These are phyloP conservation scores for Valencia hispanica DNA, from an alignment of 2,797 vertebrate genomes.

Conservation along the genomic window DNA sequence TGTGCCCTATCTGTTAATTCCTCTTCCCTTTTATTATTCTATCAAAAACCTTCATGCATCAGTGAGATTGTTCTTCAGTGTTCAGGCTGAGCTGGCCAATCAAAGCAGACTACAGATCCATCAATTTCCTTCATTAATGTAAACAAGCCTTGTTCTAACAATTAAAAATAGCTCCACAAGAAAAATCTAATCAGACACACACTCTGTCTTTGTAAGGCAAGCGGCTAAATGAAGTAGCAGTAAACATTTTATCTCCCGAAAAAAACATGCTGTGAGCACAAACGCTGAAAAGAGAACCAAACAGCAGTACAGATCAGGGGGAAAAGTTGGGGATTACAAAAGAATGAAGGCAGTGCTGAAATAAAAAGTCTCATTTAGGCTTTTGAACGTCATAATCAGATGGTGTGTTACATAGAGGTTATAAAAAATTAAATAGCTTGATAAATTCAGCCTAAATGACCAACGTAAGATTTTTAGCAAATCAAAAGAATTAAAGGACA, in stretches of 20 bases:
- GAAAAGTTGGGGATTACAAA: slow-evolving; percentile 47
- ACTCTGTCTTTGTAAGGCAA: slow-evolving; percentile 34
- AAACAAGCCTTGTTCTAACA: slow-evolving; percentile 54
- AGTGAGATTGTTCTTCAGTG: slow-evolving; percentile 49
- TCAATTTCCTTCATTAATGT: slow-evolving; percentile 65
- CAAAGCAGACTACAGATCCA: slow-evolving; percentile 68
- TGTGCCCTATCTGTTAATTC: slow-evolving; percentile 31
- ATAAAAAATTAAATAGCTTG: slow-evolving; percentile 53
- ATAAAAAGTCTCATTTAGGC: slow-evolving; percentile 43
- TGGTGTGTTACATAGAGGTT: slow-evolving; percentile 52
- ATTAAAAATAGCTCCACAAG: slow-evolving; percentile 41
- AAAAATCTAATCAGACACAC: slow-evolving; percentile 26
- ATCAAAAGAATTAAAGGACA: slow-evolving; percentile 3
- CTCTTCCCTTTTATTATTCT: slow-evolving; percentile 49
- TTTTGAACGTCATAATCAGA: slow-evolving; percentile 59
- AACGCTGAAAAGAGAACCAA: slow-evolving; percentile 43
- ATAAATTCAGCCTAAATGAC: slow-evolving; percentile 26
- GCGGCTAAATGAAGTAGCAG: slow-evolving; percentile 36
- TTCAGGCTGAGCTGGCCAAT: slow-evolving; percentile 52
- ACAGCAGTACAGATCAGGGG: slow-evolving; percentile 31
- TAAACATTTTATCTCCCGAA: slow-evolving; percentile 28
- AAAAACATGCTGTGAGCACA: slow-evolving; percentile 38
- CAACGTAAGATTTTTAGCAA: slow-evolving; percentile 15
- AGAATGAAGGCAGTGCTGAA: slow-evolving; percentile 42
- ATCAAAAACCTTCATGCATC: slow-evolving; percentile 43